phyloP scores from a whole-genome alignment of 2,888 invertebrate genomes.

The Tetrapedia diversipes region DNA sequence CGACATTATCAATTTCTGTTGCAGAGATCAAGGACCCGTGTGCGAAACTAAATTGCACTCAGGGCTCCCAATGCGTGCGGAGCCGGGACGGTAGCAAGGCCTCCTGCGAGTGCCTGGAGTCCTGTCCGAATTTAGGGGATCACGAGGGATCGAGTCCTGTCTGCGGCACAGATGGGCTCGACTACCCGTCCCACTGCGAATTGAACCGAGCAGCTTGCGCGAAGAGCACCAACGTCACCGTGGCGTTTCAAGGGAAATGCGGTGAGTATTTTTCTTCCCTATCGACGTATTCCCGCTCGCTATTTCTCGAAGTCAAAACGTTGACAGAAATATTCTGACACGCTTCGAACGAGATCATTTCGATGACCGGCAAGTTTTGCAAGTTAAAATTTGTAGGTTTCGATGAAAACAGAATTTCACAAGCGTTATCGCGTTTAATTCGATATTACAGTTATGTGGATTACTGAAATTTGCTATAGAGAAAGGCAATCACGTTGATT shows the following conservation, averaged over 20 bases:
- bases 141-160: slow-evolving; percentile 91
- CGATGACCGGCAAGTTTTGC: too few relatives aligned
- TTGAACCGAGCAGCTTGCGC: slow-evolving; percentile 91
- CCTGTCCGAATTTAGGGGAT: slow-evolving; percentile 93
- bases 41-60: slow-evolving; percentile 84
- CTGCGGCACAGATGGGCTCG: slow-evolving; percentile 92
- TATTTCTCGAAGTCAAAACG: background rate
- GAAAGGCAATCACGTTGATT: too few relatives aligned
- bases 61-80: slow-evolving; percentile 85
- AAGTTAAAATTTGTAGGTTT: too few relatives aligned
- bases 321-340: background rate
- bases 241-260: slow-evolving; percentile 93
- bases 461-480: too few relatives aligned
- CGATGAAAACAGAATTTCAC: too few relatives aligned
- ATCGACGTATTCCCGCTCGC: background rate
- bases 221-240: slow-evolving; percentile 89
- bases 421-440: too few relatives aligned
- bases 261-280: slow-evolving; percentile 85
- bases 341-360: too few relatives aligned
- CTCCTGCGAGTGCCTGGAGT: slow-evolving; percentile 90
- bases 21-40: slow-evolving; percentile 85
- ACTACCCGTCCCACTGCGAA: slow-evolving; percentile 94
- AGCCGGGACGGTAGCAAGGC: slow-evolving; percentile 88
- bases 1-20: slow-evolving; percentile 63
- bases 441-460: too few relatives aligned